Evolutionary conservation across 2,113 vertebrate genomes (phyloP).

Genomic region (Lamprotornis superbus): DNA sequence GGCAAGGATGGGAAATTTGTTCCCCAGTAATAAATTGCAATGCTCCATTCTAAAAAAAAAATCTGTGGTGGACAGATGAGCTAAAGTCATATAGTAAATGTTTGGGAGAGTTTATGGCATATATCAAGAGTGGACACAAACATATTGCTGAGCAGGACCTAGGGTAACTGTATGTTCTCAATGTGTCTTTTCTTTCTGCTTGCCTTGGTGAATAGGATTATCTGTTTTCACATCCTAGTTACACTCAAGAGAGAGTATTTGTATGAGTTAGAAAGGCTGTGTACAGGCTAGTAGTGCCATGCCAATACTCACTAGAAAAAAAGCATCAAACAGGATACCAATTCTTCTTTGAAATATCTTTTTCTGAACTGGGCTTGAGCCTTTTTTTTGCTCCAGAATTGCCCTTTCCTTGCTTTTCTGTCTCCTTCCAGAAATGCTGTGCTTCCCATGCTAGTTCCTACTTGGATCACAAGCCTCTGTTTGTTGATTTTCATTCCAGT

Average conservation of each 20-base stretch:
- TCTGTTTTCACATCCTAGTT: neutral
- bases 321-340: neutral
- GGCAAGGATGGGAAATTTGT: neutral
- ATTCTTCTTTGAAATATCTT: neutral
- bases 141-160: neutral
- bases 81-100: neutral
- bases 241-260: neutral
- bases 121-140: neutral
- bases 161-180: neutral
- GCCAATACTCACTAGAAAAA: neutral
- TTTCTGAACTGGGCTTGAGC: neutral
- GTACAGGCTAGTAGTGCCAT: neutral
- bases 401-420: neutral
- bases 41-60: neutral
- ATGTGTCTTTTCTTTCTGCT: neutral
- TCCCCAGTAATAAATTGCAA: neutral
- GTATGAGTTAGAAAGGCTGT: neutral
- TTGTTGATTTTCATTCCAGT: neutral
- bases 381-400: neutral
- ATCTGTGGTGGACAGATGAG: neutral
- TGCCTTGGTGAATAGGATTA: neutral
- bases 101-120: neutral
- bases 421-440: neutral
- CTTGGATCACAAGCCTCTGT: neutral
- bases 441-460: neutral